Percentiles rank a stretch among this genome's conserved stretches.
Conservation (phyloP, 2,888 invertebrate species). For the Ferdinandea cuprea region DNA sequence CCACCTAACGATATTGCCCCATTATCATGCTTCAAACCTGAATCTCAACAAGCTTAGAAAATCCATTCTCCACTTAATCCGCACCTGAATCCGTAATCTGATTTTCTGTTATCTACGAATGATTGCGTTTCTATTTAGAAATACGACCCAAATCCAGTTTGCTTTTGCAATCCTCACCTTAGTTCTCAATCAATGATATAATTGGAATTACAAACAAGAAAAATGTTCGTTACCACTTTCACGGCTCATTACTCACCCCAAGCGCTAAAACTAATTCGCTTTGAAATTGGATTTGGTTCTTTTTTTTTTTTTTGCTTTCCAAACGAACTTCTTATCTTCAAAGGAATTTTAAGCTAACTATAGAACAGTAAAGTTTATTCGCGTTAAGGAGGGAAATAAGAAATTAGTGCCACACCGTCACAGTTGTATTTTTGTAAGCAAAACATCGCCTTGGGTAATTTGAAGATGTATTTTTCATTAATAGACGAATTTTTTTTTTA, state of each 20-base stretch:
- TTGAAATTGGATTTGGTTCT: slow-evolving; percentile 67
- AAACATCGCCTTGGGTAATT: neutral
- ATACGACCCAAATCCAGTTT: neutral
- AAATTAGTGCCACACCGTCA: no score
- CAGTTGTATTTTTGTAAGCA: slow-evolving; percentile 12
- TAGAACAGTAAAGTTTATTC: neutral
- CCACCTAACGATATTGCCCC: no score
- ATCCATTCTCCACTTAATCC: neutral
- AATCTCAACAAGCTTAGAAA: neutral
- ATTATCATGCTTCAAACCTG: no score
- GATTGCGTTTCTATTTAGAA: neutral
- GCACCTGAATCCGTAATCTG: neutral
- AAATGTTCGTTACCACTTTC: slow-evolving; percentile 63
- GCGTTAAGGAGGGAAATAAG: slow-evolving; percentile 31
- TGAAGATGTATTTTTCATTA: neutral
- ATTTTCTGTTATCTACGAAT: neutral
- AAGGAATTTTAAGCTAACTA: slow-evolving; percentile 43
- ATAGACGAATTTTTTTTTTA: slow-evolving; percentile 66
- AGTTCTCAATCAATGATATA: slow-evolving; percentile 49
- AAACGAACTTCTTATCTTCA: slow-evolving; percentile 54
- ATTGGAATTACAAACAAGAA: slow-evolving; percentile 47
- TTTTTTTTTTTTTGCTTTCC: no score
- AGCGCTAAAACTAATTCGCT: slow-evolving; percentile 36
- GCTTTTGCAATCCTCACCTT: no score
- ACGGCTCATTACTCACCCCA: slow-evolving; percentile 57